These are phyloP conservation scores for Darevskia mixta DNA, from an alignment of 2,797 vertebrate species.

Conservation along the genomic window DNA sequence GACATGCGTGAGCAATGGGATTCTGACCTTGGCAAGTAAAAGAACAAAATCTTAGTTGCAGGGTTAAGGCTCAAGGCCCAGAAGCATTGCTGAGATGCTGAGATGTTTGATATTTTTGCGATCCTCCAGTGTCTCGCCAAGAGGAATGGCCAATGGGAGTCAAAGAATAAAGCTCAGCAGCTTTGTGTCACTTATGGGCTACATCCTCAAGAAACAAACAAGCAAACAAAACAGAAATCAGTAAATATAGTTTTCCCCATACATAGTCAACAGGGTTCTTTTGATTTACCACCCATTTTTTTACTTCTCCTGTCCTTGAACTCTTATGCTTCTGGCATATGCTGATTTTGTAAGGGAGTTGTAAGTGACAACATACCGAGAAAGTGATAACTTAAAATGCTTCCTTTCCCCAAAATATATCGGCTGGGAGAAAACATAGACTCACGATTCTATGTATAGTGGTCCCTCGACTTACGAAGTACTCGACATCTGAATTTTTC, in stretches of 20 bases:
- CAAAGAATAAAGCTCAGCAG: slow-evolving; percentile 43
- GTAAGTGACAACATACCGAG: slow-evolving; percentile 1
- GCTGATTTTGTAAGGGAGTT: not conserved
- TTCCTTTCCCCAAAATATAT: not conserved
- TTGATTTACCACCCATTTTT: slow-evolving; percentile 13
- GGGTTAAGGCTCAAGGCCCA: slow-evolving; percentile 35
- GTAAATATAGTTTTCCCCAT: slow-evolving; percentile 31
- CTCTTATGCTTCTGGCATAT: not conserved
- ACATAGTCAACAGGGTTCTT: slow-evolving; percentile 13
- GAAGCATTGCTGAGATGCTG: slow-evolving; percentile 13
- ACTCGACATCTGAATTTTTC: too few relatives aligned
- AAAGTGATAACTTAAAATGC: slow-evolving; percentile 11
- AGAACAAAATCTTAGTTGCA: slow-evolving; percentile 38
- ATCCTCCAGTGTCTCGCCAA: slow-evolving; percentile 43
- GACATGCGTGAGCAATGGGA: slow-evolving; percentile 31
- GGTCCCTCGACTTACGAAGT: too few relatives aligned
- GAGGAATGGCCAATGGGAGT: slow-evolving; percentile 38
- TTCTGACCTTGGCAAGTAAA: slow-evolving; percentile 41
- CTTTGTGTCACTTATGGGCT: not conserved
- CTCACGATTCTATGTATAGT: too few relatives aligned
- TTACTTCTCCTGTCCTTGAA: slow-evolving; percentile 40
- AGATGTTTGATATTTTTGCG: slow-evolving; percentile 45
- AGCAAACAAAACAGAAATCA: not conserved
- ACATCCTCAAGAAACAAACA: slow-evolving; percentile 16
- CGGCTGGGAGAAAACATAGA: slow-evolving; percentile 20